Percentiles rank a stretch among this genome's conserved stretches.
Conservation (phyloP, 2,888 invertebrate species). For the Sceliomorpha sp. region DNA sequence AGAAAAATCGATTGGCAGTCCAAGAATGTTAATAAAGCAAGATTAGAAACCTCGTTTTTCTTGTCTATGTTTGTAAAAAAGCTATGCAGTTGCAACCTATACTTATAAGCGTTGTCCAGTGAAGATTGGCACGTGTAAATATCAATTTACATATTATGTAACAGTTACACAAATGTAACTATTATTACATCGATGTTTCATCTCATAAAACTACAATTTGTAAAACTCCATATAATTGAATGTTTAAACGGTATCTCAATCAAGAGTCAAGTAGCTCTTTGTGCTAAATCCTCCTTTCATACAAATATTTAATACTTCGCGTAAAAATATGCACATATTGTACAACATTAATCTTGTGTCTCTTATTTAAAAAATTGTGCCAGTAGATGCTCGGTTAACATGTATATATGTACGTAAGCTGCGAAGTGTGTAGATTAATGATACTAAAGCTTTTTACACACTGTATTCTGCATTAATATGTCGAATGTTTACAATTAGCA, state of each 20-base stretch:
- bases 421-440: slow-evolving; percentile 72
- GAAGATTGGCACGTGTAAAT: slow-evolving; percentile 4
- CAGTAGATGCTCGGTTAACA: slow-evolving; percentile 36
- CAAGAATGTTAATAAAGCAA: slow-evolving; percentile 12
- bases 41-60: slow-evolving; percentile 4
- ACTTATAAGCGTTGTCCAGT: no score
- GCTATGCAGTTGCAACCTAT: no score
- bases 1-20: no score
- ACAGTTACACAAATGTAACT: no score
- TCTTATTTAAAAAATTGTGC: slow-evolving; percentile 47
- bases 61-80: no score
- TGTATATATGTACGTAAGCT: slow-evolving; percentile 39
- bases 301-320: slow-evolving; percentile 31
- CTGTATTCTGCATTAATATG: slow-evolving; percentile 67
- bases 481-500: slow-evolving; percentile 56
- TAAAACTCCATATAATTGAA: no score
- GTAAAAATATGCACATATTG: slow-evolving; percentile 42
- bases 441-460: slow-evolving; percentile 74
- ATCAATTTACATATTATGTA: no score
- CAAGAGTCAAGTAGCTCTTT: slow-evolving; percentile 35
- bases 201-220: no score
- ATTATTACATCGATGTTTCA: no score
- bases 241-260: slow-evolving; percentile 1
- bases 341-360: slow-evolving; percentile 28
- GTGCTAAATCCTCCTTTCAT: background rate